Conservation (phyloP, 2,888 invertebrate species). For the Cylloceria caligata region DNA sequence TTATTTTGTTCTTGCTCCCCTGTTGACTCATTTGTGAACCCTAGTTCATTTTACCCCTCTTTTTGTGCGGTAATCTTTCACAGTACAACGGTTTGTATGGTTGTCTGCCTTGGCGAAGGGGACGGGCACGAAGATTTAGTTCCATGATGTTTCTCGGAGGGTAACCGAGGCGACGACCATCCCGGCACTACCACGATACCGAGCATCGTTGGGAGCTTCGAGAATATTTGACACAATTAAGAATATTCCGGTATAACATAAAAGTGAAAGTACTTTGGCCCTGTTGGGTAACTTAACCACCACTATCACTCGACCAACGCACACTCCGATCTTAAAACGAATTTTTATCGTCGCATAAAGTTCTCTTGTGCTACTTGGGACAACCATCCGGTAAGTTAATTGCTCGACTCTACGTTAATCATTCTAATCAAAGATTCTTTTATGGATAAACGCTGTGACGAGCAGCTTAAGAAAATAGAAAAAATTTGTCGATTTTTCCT, state of each 20-base stretch:
- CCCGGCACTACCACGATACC: no score
- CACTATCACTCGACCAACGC: no score
- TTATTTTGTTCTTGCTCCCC: background rate
- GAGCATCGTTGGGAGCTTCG: background rate
- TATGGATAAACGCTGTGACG: background rate
- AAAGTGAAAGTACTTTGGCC: constrained; percentile 17
- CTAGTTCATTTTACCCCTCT: constrained; percentile 17
- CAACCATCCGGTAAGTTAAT: constrained; percentile 33
- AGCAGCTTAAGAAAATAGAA: background rate
- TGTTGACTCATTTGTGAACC: background rate
- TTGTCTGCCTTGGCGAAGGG: background rate
- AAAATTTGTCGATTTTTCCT: background rate
- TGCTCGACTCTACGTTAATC: constrained; percentile 18
- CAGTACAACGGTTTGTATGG: background rate
- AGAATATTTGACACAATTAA: constrained; percentile 33
- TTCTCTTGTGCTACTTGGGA: background rate
- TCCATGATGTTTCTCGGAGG: constrained; percentile 13
- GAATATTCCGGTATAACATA: constrained; percentile 27
- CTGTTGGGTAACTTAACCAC: constrained; percentile 7
- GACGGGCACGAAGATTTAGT: constrained; percentile 3
- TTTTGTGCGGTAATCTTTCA: background rate
- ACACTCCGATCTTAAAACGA: constrained; percentile 1
- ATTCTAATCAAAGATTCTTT: constrained; percentile 48
- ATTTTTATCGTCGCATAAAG: constrained; percentile 23
- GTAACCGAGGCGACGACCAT: background rate